phyloP scores from a whole-genome alignment of 2,888 invertebrate genomes.

The Galeruca laticollis region DNA sequence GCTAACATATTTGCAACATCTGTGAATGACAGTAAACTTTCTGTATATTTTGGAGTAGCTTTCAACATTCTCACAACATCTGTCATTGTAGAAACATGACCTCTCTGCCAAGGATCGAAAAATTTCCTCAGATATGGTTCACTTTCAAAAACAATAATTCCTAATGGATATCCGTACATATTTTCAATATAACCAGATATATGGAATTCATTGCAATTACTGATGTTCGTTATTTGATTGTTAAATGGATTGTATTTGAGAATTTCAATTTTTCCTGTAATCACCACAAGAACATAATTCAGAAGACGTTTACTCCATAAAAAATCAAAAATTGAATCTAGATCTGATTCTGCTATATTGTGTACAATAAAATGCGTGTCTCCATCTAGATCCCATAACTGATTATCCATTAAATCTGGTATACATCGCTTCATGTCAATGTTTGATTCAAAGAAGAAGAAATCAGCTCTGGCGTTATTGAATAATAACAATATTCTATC shows the following conservation, averaged over 20 bases:
- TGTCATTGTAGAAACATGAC: not conserved
- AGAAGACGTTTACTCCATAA: conserved; percentile 11
- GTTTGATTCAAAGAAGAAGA: conserved; percentile 16
- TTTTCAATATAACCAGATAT: not conserved
- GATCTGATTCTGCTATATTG: not conserved
- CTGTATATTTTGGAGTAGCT: conserved; percentile 7
- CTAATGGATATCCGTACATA: conserved; percentile 17
- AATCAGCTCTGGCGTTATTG: conserved; percentile 4
- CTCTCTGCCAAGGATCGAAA: not conserved
- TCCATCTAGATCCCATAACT: conserved; percentile 5
- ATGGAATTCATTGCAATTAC: not conserved
- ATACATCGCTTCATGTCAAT: not conserved
- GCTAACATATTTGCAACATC: not conserved
- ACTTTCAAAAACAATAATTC: conserved; percentile 10
- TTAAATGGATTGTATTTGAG: conserved; percentile 22
- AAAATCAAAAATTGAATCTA: not conserved
- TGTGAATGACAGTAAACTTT: not conserved
- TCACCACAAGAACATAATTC: conserved; percentile 7
- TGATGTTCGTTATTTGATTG: conserved; percentile 1
- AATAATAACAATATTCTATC: not conserved
- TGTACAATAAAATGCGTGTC: conserved; percentile 7
- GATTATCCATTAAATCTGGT: not conserved
- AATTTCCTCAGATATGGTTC: not conserved
- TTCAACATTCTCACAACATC: conserved; percentile 20
- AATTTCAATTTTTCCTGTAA: conserved; percentile 6